These are phyloP conservation scores for Arothron firmamentum DNA, from an alignment of 2,113 vertebrate genomes.

Conservation along the genomic window DNA sequence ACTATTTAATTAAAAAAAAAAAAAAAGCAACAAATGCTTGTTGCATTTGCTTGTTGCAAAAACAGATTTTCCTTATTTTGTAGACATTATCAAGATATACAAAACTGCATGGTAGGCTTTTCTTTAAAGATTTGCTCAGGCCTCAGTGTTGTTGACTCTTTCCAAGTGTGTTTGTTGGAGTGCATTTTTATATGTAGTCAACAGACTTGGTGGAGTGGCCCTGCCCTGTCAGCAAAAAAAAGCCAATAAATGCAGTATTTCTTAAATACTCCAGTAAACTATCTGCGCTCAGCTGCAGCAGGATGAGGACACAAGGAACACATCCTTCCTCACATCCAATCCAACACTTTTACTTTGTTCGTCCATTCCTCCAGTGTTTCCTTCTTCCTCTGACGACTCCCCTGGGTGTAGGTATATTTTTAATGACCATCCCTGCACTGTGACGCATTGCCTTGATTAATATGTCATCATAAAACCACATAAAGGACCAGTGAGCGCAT, in stretches of 20 bases:
- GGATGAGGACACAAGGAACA: constrained; percentile 6
- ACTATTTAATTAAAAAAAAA: neutral
- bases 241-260: neutral
- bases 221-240: neutral
- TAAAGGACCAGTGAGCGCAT: constrained; percentile 55
- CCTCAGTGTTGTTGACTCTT: neutral
- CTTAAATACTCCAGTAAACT: constrained; percentile 2
- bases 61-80: neutral
- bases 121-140: neutral
- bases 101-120: neutral
- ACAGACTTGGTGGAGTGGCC: neutral
- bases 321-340: constrained; percentile 38
- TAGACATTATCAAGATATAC: neutral
- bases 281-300: neutral
- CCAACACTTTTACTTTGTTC: constrained; percentile 31
- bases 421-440: constrained; percentile 65
- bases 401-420: constrained; percentile 62
- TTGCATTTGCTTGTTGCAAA: too few relatives aligned
- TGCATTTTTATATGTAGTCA: neutral
- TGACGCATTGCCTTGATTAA: constrained; percentile 69
- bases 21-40: too few relatives aligned
- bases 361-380: constrained; percentile 12
- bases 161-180: neutral
- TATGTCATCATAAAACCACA: constrained; percentile 72
- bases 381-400: constrained; percentile 37